Conservation (phyloP, 2,113 vertebrate genomes). For the Saccopteryx bilineata region DNA sequence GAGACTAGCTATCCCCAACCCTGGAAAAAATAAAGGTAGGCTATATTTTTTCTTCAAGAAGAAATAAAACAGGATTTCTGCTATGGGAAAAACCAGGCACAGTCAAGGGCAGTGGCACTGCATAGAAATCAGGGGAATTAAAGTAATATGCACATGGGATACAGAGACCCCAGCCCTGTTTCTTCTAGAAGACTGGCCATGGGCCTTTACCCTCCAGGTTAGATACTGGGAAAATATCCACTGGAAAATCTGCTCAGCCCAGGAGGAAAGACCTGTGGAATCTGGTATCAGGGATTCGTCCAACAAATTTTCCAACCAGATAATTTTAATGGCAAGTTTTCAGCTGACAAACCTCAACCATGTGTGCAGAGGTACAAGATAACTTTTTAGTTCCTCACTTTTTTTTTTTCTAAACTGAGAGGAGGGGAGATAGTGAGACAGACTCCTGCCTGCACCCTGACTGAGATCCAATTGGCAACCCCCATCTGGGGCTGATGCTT, state of each 20-base stretch:
- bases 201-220: not conserved
- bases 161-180: not conserved
- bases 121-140: not conserved
- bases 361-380: not conserved
- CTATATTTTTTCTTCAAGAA: not conserved
- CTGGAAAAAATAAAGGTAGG: not conserved
- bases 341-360: not conserved
- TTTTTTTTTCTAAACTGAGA: not conserved
- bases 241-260: not conserved
- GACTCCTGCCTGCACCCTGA: too few relatives aligned
- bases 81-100: not conserved
- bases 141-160: not conserved
- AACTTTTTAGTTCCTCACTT: not conserved
- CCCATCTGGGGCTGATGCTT: too few relatives aligned
- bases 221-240: not conserved
- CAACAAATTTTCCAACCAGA: not conserved
- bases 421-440: too few relatives aligned
- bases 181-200: not conserved
- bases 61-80: slow-evolving; percentile 10
- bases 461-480: too few relatives aligned
- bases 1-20: not conserved
- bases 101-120: not conserved
- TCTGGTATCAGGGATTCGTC: not conserved
- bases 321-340: not conserved
- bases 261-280: not conserved